A percentile compares a stretch with the other conserved stretches of the same genome.
Evolutionary conservation across 2,113 vertebrate species (phyloP).

Genomic region (Charadrius vociferus): DNA sequence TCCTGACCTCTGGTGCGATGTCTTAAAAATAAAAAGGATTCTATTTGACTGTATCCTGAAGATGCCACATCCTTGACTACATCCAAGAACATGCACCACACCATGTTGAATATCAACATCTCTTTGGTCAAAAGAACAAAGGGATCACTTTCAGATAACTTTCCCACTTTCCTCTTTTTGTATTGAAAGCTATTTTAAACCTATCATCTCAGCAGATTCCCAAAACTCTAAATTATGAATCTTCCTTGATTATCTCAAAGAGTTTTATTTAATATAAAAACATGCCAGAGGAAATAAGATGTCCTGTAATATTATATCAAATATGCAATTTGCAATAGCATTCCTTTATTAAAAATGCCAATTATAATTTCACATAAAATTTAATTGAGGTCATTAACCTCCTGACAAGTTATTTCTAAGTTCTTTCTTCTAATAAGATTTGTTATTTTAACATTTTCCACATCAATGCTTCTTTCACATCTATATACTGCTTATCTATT

Average conservation of each 20-base stretch:
- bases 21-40: neutral
- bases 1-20: neutral
- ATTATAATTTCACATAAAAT: slow-evolving; percentile 80
- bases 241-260: slow-evolving; percentile 61
- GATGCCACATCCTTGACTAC: neutral
- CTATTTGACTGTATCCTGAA: neutral
- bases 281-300: slow-evolving; percentile 68
- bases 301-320: slow-evolving; percentile 68
- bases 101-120: neutral
- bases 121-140: neutral
- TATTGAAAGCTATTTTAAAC: slow-evolving; percentile 30
- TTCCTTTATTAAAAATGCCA: slow-evolving; percentile 78
- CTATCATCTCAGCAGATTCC: neutral
- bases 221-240: slow-evolving; percentile 48
- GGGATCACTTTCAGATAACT: neutral
- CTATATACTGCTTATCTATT: slow-evolving; percentile 59
- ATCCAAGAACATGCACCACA: neutral
- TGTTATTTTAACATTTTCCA: slow-evolving; percentile 75
- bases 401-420: slow-evolving; percentile 74
- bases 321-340: slow-evolving; percentile 67
- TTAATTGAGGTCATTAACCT: slow-evolving; percentile 81
- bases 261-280: slow-evolving; percentile 75
- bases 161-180: neutral
- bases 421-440: slow-evolving; percentile 71
- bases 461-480: slow-evolving; percentile 66